Evolutionary conservation across 1,140 invertebrate genomes (phyloP).

Genomic region (Diabrotica virgifera): DNA sequence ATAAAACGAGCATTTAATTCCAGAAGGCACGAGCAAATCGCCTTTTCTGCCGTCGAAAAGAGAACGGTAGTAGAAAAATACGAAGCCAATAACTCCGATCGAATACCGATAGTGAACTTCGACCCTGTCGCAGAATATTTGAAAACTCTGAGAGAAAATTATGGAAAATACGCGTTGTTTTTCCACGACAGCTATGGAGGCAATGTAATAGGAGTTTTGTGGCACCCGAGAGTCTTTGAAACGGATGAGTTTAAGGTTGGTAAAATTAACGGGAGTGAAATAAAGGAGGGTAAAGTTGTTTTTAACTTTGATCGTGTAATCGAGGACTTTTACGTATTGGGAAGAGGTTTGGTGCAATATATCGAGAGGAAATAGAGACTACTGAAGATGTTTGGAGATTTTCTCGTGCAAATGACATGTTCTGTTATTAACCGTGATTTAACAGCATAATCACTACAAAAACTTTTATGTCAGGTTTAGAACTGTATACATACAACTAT

Average conservation of each 20-base stretch:
- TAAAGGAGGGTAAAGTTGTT: slow-evolving; percentile 49
- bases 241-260: slow-evolving; percentile 69
- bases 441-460: too few species aligned
- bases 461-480: too few species aligned
- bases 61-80: slow-evolving; percentile 35
- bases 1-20: slow-evolving; percentile 60
- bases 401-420: too few species aligned
- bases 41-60: slow-evolving; percentile 25
- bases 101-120: slow-evolving; percentile 72
- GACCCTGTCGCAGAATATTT: slow-evolving; percentile 73
- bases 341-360: slow-evolving; percentile 58
- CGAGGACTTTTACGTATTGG: slow-evolving; percentile 71
- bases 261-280: slow-evolving; percentile 52
- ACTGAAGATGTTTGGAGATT: too few species aligned
- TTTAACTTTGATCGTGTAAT: slow-evolving; percentile 67
- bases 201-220: slow-evolving; percentile 73
- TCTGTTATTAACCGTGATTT: too few species aligned
- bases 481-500: too few species aligned
- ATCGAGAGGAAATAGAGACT: slow-evolving; percentile 44
- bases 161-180: slow-evolving; percentile 77
- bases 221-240: slow-evolving; percentile 68
- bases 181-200: slow-evolving; percentile 87
- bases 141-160: slow-evolving; percentile 68
- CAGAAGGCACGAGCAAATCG: slow-evolving; percentile 50
- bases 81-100: slow-evolving; percentile 33